A percentile compares a stretch with the other conserved stretches of the same genome.
phyloP scores from a whole-genome alignment of 2,113 vertebrate species.

The Ictalurus punctatus region DNA sequence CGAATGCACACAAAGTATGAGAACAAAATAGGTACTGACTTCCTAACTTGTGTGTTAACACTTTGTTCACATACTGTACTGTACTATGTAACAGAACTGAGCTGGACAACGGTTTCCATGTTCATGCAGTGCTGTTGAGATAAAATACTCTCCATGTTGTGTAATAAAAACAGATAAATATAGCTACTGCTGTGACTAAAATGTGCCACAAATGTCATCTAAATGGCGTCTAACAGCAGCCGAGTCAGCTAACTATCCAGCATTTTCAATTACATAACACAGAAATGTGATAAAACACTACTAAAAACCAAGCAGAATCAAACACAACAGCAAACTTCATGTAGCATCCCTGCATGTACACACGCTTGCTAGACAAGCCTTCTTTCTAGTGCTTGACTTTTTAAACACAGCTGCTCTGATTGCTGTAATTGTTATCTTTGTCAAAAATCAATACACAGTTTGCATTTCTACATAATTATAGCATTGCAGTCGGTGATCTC shows the following conservation, averaged over 20 bases:
- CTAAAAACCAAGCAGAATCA: background rate
- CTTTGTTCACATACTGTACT: background rate
- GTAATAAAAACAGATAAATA: background rate
- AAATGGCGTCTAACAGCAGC: background rate
- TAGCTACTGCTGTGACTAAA: background rate
- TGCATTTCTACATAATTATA: background rate
- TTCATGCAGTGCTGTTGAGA: background rate
- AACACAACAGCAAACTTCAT: conserved; percentile 2
- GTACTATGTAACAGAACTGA: background rate
- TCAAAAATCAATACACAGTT: background rate
- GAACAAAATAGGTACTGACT: background rate
- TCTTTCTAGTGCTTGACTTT: background rate
- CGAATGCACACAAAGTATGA: background rate
- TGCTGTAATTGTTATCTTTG: background rate
- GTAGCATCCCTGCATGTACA: background rate
- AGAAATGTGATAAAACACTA: background rate
- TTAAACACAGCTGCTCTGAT: background rate
- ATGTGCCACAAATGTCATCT: background rate
- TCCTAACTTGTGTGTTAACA: background rate
- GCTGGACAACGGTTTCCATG: background rate
- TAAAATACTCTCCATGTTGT: background rate
- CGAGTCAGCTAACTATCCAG: background rate
- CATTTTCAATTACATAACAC: background rate
- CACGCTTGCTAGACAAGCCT: background rate
- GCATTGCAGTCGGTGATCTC: background rate